Evolutionary conservation across 1,140 invertebrate genomes (phyloP), one percentile per base, ranked within the genome.

Genomic region (Macrocentrus cingulum): DNA sequence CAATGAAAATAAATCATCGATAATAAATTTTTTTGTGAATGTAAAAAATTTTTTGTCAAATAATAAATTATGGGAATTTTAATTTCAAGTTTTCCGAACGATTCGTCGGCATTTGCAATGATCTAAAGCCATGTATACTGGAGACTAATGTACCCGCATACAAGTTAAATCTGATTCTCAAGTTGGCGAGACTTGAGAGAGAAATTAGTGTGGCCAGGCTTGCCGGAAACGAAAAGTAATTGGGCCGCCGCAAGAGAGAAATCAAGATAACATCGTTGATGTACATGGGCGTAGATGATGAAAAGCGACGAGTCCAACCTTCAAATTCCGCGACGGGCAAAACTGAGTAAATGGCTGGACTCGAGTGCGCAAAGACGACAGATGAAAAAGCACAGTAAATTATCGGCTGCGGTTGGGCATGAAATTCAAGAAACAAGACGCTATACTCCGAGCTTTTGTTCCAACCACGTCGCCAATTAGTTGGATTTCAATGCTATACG

Each of bases 201-300:
- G 20, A 48, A 48, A 48, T 48, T 48, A 48, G 45, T 25, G 45
- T 48, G 19, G 23, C 9, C 8, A 1, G 23, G 19, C 39, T 56
- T 48, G 20, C 45, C 42, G 53, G 42, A 56, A 56, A 34, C 53
- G 41, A 56, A 56, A 56, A 46, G 53, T 56, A 56, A 56, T 56
- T 56, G 53, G 42, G 25, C 42, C 42, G 19, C 37, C 22, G 53
- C 42, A 25, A 20, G 13, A 48, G 20, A 18, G 7, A 56, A 56
- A 56, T 45, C 5, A 19, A 56, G 53, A 56, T 56, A 45, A 46
- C 9, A 56, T 46, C 42, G 6, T n/a, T n/a, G n/a, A n/a, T 16
- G 23, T 46, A 37, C 25, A 22, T 36, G 20, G 20, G 11, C 11
- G 13, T 20, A 32, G 29, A 56, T 46, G 42, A 56, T 56, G 25